Percentiles rank a stretch among this genome's conserved stretches.
Conservation (phyloP, 2,888 invertebrate genomes). For the Morpho achilles region DNA sequence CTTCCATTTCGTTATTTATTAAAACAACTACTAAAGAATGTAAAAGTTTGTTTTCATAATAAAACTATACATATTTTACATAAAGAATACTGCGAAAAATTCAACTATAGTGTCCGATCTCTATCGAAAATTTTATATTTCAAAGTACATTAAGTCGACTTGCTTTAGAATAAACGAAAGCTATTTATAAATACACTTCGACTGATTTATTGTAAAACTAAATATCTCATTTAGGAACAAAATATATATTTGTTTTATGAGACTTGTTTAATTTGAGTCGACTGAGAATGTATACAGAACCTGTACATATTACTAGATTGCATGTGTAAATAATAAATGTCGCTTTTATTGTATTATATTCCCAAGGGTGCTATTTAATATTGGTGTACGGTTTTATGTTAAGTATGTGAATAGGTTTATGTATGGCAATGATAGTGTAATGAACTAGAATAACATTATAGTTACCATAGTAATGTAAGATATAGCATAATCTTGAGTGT, state of each 20-base stretch:
- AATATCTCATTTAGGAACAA: slow-evolving; percentile 71
- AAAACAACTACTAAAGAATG: too few species aligned
- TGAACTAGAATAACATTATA: slow-evolving; percentile 50
- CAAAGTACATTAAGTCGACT: neutral
- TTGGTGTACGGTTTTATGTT: slow-evolving; percentile 65
- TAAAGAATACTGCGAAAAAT: too few species aligned
- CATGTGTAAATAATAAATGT: slow-evolving; percentile 44
- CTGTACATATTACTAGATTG: slow-evolving; percentile 58
- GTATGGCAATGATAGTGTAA: slow-evolving; percentile 37
- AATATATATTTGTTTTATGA: slow-evolving; percentile 60
- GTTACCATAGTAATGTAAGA: slow-evolving; percentile 61
- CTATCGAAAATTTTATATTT: neutral
- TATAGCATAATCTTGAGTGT: slow-evolving; percentile 68
- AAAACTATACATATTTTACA: too few species aligned
- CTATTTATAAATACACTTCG: slow-evolving; percentile 55
- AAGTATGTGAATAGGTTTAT: slow-evolving; percentile 39
- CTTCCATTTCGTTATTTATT: too few species aligned
- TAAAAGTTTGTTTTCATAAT: too few species aligned
- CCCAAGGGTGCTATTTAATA: slow-evolving; percentile 75
- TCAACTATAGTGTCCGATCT: neutral
- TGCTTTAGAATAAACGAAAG: slow-evolving; percentile 34
- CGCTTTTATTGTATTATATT: slow-evolving; percentile 71
- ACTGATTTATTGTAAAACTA: slow-evolving; percentile 59
- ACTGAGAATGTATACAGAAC: slow-evolving; percentile 25
- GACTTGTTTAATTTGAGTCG: slow-evolving; percentile 46